phyloP scores from a whole-genome alignment of 1,140 invertebrate genomes.

The Lysiphlebus fabarum region DNA sequence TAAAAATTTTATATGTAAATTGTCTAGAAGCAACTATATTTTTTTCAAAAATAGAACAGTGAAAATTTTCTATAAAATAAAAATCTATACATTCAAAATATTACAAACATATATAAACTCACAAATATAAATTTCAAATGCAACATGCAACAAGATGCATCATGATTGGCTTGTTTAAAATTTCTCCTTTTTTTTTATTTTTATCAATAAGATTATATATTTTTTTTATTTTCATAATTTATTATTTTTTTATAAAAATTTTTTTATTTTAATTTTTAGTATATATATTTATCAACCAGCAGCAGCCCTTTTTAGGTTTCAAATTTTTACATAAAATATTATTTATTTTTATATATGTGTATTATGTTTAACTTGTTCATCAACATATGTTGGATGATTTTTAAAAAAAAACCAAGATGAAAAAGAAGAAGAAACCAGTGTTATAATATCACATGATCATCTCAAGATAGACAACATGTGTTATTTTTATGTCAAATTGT shows the following conservation, averaged over 20 bases:
- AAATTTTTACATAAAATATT: no score
- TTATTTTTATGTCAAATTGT: slow-evolving; percentile 25
- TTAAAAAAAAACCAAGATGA: no score
- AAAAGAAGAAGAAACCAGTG: no score
- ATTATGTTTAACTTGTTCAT: no score
- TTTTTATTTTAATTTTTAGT: not conserved
- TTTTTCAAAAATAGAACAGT: slow-evolving; percentile 30
- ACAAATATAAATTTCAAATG: not conserved
- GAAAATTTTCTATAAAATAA: slow-evolving; percentile 25
- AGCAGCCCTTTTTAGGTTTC: no score
- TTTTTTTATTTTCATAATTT: no score
- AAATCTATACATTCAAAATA: not conserved
- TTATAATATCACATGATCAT: not conserved
- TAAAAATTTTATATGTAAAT: slow-evolving; percentile 57
- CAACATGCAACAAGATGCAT: slow-evolving; percentile 49
- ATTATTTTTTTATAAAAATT: slow-evolving; percentile 6
- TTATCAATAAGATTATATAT: no score
- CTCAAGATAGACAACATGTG: slow-evolving; percentile 25
- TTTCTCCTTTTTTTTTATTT: slow-evolving; percentile 12
- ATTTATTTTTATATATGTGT: no score
- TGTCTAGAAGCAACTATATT: slow-evolving; percentile 41
- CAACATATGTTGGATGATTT: no score
- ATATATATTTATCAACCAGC: no score
- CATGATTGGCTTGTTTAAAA: slow-evolving; percentile 40
- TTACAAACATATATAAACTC: not conserved